A percentile compares a stretch with the other conserved stretches of the same genome.
phyloP scores from a whole-genome alignment of 23 tunicate genomes.

The Trididemnum nubilum region DNA sequence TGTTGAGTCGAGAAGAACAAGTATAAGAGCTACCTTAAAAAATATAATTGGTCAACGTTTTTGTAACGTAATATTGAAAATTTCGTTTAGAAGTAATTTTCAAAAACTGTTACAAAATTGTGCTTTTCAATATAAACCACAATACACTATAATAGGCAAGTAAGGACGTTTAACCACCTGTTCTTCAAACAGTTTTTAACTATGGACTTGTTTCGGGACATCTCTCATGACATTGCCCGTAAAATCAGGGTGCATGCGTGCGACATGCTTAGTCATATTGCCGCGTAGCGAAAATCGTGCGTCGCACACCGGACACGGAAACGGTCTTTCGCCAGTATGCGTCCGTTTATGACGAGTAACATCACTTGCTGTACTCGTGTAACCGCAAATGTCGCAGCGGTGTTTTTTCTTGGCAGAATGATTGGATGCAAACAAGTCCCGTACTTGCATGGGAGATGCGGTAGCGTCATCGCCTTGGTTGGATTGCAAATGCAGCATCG shows the following conservation, averaged over 20 bases:
- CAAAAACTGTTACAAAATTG: too few species aligned
- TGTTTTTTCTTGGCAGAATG: neutral
- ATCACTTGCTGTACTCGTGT: constrained; percentile 6
- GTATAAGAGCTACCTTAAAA: too few species aligned
- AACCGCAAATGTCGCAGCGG: constrained; percentile 19
- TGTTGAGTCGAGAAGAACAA: too few species aligned
- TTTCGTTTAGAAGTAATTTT: too few species aligned
- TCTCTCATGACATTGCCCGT: too few species aligned
- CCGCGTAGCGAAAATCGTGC: constrained; percentile 26
- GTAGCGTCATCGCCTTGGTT: neutral
- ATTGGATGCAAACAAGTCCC: neutral
- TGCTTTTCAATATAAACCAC: too few species aligned
- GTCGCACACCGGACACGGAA: constrained; percentile 12
- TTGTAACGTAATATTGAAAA: too few species aligned
- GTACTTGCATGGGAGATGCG: neutral
- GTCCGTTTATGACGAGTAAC: constrained; percentile 30
- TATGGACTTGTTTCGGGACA: too few species aligned
- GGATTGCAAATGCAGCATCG: constrained; percentile 34
- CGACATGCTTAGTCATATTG: constrained; percentile 20
- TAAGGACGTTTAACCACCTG: too few species aligned
- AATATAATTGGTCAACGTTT: too few species aligned
- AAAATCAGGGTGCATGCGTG: constrained; percentile 11
- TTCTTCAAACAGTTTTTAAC: too few species aligned
- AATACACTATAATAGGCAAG: too few species aligned
- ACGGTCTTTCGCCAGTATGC: constrained; percentile 30